A percentile compares a stretch with the other conserved stretches of the same genome.
These are phyloP conservation scores for Gastracanthus pulcherrimus DNA, from an alignment of 2,888 invertebrate species.

Conservation along the genomic window DNA sequence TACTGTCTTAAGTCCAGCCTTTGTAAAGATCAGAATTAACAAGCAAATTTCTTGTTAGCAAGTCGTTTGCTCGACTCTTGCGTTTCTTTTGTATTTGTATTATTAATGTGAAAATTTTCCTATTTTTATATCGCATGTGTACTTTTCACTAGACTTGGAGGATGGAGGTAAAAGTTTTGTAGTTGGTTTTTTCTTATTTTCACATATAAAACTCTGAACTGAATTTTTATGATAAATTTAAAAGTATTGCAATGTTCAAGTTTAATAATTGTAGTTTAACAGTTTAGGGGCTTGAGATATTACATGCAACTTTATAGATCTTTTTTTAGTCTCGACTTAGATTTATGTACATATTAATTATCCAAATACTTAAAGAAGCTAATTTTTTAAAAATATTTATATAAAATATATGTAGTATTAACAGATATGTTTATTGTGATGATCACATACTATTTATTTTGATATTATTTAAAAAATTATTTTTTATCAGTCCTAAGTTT, in stretches of 20 bases:
- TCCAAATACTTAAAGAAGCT: too few relatives aligned
- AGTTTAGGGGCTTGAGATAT: neutral
- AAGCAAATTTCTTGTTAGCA: neutral
- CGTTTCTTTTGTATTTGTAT: neutral
- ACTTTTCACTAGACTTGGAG: constrained; percentile 6
- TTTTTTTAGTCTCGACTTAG: neutral
- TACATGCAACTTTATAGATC: neutral
- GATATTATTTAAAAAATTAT: neutral
- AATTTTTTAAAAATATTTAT: constrained; percentile 4
- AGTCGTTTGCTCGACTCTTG: neutral
- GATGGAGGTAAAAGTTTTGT: neutral
- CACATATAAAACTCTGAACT: neutral
- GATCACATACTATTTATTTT: neutral
- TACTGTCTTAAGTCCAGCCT: neutral
- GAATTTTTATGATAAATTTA: neutral
- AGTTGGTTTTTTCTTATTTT: neutral
- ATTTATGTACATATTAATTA: too few relatives aligned
- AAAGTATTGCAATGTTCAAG: neutral
- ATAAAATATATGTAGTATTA: constrained; percentile 18
- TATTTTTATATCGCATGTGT: constrained; percentile 42
- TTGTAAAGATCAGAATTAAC: constrained; percentile 30
- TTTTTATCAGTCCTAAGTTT: neutral
- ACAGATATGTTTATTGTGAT: constrained; percentile 15
- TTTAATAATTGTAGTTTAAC: neutral
- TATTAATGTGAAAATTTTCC: constrained; percentile 1